Conservation (phyloP, 37 sponge, comb jelly and placozoan species). For the Lycopodina hypogea region DNA sequence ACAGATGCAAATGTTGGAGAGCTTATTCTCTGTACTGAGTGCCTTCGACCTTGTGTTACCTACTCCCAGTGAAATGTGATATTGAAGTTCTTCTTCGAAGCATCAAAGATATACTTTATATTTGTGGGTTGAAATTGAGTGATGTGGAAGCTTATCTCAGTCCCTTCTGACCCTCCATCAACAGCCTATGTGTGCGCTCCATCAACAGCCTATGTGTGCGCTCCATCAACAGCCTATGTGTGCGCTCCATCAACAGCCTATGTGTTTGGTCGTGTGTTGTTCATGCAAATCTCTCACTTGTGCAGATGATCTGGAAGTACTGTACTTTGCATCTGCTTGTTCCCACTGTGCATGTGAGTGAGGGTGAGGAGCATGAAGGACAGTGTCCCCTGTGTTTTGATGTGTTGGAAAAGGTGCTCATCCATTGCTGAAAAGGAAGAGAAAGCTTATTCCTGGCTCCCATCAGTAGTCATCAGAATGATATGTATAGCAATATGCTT, state of each 20-base stretch:
- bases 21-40: neutral
- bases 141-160: neutral
- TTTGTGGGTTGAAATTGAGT: neutral
- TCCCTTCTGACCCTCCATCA: conserved; percentile 2
- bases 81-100: neutral
- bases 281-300: neutral
- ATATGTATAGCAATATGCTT: neutral
- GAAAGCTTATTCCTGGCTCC: no score
- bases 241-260: no score
- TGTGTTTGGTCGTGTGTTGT: neutral
- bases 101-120: neutral
- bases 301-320: neutral
- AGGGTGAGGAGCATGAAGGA: neutral
- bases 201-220: no score
- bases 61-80: neutral
- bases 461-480: no score
- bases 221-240: no score
- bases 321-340: neutral
- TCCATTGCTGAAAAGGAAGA: neutral
- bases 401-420: neutral
- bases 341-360: neutral
- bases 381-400: neutral
- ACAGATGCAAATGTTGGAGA: conserved; percentile 22
- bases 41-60: neutral
- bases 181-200: neutral